Evolutionary conservation across 2,113 vertebrate species (phyloP).

Genomic region (Python bivittatus): DNA sequence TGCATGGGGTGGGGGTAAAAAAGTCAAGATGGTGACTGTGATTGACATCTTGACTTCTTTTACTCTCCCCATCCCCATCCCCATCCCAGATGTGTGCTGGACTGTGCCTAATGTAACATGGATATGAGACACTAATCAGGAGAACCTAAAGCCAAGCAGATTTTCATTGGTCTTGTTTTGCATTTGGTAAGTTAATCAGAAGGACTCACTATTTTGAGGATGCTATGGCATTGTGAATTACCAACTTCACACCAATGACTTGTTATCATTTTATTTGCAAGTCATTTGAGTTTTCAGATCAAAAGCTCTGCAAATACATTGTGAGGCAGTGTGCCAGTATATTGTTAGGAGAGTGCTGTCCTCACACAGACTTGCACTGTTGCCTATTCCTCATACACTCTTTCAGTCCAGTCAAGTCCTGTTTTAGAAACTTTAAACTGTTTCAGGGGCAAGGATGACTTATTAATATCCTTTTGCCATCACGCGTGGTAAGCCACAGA

Average conservation of each 20-base stretch:
- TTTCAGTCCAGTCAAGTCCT: background rate
- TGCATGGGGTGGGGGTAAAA: background rate
- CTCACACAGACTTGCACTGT: background rate
- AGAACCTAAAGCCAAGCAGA: background rate
- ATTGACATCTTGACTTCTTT: background rate
- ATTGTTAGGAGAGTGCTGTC: conserved; percentile 3
- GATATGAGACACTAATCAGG: background rate
- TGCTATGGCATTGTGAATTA: background rate
- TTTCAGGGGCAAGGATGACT: background rate
- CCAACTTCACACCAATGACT: background rate
- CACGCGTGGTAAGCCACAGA: background rate
- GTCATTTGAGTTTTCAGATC: background rate
- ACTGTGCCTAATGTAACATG: background rate
- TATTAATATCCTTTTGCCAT: background rate
- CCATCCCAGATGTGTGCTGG: background rate
- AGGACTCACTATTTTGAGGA: background rate
- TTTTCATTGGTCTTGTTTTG: background rate
- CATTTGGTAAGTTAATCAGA: background rate
- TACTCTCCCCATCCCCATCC: background rate
- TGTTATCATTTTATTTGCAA: conserved; percentile 2
- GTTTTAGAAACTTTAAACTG: background rate
- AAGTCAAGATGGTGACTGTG: background rate
- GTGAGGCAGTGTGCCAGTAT: background rate
- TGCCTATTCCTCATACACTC: background rate
- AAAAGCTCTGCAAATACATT: background rate